Conservation (phyloP, 2,797 vertebrate species). For the Sternarchorhynchus goeldii region DNA sequence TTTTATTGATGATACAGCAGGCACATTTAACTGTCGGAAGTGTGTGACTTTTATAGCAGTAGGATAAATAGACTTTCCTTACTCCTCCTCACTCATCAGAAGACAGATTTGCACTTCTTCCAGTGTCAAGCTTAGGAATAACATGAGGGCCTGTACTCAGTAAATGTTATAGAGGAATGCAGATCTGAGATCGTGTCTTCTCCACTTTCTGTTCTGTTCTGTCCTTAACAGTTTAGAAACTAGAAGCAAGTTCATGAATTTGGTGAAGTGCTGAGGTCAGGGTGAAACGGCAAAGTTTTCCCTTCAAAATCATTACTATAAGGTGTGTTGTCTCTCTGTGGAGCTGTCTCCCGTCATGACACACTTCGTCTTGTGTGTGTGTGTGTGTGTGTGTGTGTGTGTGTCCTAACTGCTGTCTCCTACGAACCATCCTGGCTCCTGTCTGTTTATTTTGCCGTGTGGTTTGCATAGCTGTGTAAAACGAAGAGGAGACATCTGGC, state of each 20-base stretch:
- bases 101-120: neutral
- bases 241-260: neutral
- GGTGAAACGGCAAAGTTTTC: neutral
- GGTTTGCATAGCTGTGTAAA: slow-evolving; percentile 43
- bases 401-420: slow-evolving; percentile 5
- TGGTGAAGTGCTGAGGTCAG: neutral
- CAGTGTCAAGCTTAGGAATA: neutral
- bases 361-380: neutral
- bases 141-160: neutral
- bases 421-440: slow-evolving; percentile 28
- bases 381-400: neutral
- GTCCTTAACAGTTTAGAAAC: neutral
- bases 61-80: neutral
- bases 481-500: slow-evolving; percentile 27
- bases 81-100: slow-evolving; percentile 15
- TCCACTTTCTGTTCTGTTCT: neutral
- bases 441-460: slow-evolving; percentile 45
- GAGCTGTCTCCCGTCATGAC: neutral
- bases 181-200: neutral
- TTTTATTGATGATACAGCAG: slow-evolving; percentile 27
- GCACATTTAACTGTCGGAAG: slow-evolving; percentile 36
- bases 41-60: slow-evolving; percentile 33
- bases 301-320: neutral
- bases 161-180: slow-evolving; percentile 12
- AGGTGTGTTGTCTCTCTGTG: neutral